Percentiles rank a stretch among this genome's conserved stretches.
phyloP scores from a whole-genome alignment of 1,140 invertebrate genomes.

The Sitobion miscanthi region DNA sequence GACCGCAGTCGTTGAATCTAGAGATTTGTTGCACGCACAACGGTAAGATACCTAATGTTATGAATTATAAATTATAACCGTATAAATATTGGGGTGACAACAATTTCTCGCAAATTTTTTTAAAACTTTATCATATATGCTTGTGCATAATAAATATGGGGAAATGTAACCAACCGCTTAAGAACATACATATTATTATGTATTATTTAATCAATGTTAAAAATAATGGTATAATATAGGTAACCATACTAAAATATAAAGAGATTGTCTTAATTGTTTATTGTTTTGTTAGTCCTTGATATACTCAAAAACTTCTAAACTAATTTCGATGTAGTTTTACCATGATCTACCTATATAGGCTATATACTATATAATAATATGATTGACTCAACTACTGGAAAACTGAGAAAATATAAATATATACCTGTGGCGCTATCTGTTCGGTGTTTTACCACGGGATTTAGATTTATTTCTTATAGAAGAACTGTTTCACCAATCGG shows the following conservation, averaged over 20 bases:
- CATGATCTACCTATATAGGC: background rate
- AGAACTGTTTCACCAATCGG: background rate
- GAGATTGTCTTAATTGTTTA: background rate
- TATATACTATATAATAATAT: background rate
- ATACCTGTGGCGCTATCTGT: background rate
- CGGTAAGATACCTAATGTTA: background rate
- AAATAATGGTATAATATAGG: no score
- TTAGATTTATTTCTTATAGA: background rate
- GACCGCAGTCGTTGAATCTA: slow-evolving; percentile 60
- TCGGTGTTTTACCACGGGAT: background rate
- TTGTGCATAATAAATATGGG: background rate
- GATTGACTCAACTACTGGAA: background rate
- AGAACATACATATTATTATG: background rate
- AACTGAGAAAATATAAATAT: background rate
- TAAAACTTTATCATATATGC: no score
- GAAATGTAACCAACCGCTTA: background rate
- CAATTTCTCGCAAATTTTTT: no score
- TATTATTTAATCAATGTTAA: no score
- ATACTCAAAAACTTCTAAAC: background rate
- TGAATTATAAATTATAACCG: background rate
- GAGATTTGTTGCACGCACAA: slow-evolving; percentile 60
- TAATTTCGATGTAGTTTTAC: background rate
- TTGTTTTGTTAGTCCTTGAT: background rate
- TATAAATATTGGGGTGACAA: background rate
- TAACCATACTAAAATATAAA: background rate